Evolutionary conservation across 2,113 vertebrate species (phyloP).

Genomic region (Spizaetus ornatus): DNA sequence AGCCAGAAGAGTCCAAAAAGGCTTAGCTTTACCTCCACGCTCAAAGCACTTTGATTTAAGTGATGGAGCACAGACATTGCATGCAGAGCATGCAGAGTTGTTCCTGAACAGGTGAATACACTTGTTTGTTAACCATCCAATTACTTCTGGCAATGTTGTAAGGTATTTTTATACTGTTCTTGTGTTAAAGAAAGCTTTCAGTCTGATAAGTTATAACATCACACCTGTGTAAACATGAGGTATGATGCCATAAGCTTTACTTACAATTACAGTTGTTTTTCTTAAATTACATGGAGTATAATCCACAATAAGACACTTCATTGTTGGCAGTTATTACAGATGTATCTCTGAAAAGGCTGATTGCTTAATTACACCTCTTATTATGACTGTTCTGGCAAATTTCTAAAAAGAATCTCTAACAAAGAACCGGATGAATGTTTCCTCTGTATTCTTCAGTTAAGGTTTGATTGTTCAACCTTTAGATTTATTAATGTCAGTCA

Average conservation of each 20-base stretch:
- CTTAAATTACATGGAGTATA: constrained; percentile 59
- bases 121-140: constrained; percentile 40
- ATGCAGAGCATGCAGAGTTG: neutral
- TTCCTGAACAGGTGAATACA: constrained; percentile 33
- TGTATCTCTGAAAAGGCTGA: constrained; percentile 33
- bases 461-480: constrained; percentile 51
- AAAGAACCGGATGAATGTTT: constrained; percentile 70
- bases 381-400: constrained; percentile 62
- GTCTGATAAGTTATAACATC: constrained; percentile 47
- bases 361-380: constrained; percentile 65
- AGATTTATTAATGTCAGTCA: constrained; percentile 54
- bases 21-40: neutral
- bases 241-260: constrained; percentile 63
- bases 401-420: constrained; percentile 50
- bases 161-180: constrained; percentile 7
- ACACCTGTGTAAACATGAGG: constrained; percentile 71
- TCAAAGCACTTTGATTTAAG: neutral
- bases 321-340: constrained; percentile 46
- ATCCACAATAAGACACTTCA: constrained; percentile 61
- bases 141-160: neutral
- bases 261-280: constrained; percentile 62
- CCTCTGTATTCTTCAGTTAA: constrained; percentile 64
- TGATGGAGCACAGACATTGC: neutral
- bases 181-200: constrained; percentile 43
- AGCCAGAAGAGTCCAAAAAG: neutral